Evolutionary conservation across 2,888 invertebrate species (phyloP).

Genomic region (Microchrysa polita): DNA sequence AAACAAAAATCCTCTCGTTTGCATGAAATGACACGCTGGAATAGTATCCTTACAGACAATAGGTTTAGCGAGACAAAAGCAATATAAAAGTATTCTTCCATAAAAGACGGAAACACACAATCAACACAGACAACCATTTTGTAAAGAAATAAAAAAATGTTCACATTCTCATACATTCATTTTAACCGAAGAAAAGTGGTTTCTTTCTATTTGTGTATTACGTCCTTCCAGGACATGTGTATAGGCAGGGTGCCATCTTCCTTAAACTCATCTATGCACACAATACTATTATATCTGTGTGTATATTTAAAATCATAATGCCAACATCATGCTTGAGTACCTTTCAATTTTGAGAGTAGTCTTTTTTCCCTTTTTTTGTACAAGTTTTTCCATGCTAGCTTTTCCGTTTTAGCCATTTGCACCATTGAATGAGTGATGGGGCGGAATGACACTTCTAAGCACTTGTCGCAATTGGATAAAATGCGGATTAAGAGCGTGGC

Average conservation of each 20-base stretch:
- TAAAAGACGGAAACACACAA: not conserved
- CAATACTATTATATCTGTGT: not conserved
- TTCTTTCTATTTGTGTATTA: no score
- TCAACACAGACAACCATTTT: constrained; percentile 22
- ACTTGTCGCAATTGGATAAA: constrained; percentile 42
- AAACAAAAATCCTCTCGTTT: not conserved
- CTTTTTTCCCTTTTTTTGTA: constrained; percentile 1
- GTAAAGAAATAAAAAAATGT: not conserved
- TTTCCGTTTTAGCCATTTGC: constrained; percentile 8
- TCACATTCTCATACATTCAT: no score
- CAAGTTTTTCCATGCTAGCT: constrained; percentile 25
- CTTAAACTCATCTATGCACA: constrained; percentile 22
- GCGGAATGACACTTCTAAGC: constrained; percentile 39
- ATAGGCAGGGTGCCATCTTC: no score
- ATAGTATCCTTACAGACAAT: constrained; percentile 1
- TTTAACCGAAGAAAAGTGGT: no score
- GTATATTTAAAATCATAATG: constrained; percentile 33
- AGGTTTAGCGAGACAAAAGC: constrained; percentile 9
- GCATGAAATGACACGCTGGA: constrained; percentile 23
- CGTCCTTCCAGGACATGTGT: no score
- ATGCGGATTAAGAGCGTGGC: constrained; percentile 21
- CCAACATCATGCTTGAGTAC: constrained; percentile 29
- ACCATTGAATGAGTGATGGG: constrained; percentile 17
- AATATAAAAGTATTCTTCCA: constrained; percentile 8
- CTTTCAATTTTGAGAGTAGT: constrained; percentile 32